Conservation (phyloP, 1,140 invertebrate species). For the Hermetia illucens region DNA sequence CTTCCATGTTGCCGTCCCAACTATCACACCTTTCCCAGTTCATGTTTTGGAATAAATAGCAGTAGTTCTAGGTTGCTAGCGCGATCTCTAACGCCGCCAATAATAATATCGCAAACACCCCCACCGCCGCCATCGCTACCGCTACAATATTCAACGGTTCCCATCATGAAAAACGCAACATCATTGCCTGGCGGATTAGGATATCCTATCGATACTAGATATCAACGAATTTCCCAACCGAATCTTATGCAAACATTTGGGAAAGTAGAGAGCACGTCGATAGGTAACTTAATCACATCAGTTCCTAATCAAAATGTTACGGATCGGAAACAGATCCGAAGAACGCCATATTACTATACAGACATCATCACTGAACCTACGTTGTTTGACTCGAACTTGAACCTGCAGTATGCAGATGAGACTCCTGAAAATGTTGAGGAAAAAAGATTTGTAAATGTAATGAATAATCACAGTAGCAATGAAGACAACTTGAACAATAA, state of each 20-base stretch:
- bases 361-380: constrained; percentile 21
- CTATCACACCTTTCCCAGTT: too few relatives aligned
- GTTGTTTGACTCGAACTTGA: constrained; percentile 26
- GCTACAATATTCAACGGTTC: constrained; percentile 18
- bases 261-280: background rate
- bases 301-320: constrained; percentile 2
- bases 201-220: background rate
- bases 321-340: background rate
- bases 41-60: too few relatives aligned
- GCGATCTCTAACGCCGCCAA: constrained; percentile 11
- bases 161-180: constrained; percentile 21
- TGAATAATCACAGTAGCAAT: background rate
- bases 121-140: constrained; percentile 16
- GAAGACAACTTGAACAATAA: too few relatives aligned
- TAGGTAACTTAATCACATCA: background rate
- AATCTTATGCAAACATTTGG: background rate
- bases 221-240: background rate
- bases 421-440: background rate
- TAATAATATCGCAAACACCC: constrained; percentile 13
- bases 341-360: constrained; percentile 29
- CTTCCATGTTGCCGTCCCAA: constrained; percentile 22
- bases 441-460: background rate
- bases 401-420: constrained; percentile 13
- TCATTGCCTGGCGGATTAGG: constrained; percentile 23
- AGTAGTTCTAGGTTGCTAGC: too few relatives aligned